phyloP scores from a whole-genome alignment of 2,113 vertebrate species.

The Puffinus mauretanicus region DNA sequence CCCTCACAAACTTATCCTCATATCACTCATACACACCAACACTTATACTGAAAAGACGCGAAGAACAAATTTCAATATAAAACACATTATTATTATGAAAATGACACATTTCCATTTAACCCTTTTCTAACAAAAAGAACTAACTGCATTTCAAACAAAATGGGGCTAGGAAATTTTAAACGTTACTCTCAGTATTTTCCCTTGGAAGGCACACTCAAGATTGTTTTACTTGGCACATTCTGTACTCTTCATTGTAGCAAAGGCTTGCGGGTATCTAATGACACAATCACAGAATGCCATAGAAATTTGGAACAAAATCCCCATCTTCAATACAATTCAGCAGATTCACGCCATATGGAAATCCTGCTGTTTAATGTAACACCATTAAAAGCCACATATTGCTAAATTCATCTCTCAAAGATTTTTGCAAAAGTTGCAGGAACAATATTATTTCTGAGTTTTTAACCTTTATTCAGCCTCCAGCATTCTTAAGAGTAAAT shows the following conservation, averaged over 20 bases:
- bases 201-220: conserved; percentile 57
- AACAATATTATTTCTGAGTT: conserved; percentile 72
- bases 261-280: conserved; percentile 70
- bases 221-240: conserved; percentile 67
- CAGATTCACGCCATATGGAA: conserved; percentile 73
- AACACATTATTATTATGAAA: conserved; percentile 69
- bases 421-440: conserved; percentile 70
- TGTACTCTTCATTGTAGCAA: conserved; percentile 66
- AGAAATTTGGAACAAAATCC: conserved; percentile 72
- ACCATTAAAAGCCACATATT: conserved; percentile 73
- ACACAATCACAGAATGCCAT: conserved; percentile 72
- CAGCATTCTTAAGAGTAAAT: conserved; percentile 45
- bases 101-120: conserved; percentile 71
- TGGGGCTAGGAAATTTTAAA: conserved; percentile 30
- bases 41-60: conserved; percentile 54
- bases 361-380: conserved; percentile 74
- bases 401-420: conserved; percentile 71
- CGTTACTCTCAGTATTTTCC: conserved; percentile 48
- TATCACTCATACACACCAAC: conserved; percentile 70
- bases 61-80: conserved; percentile 72
- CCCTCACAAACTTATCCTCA: conserved; percentile 70
- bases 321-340: conserved; percentile 67
- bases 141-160: background rate
- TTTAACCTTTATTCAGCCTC: conserved; percentile 72
- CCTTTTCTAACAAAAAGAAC: conserved; percentile 41